Evolutionary conservation across 1,140 invertebrate genomes (phyloP).

Genomic region (Hetaerina americana): DNA sequence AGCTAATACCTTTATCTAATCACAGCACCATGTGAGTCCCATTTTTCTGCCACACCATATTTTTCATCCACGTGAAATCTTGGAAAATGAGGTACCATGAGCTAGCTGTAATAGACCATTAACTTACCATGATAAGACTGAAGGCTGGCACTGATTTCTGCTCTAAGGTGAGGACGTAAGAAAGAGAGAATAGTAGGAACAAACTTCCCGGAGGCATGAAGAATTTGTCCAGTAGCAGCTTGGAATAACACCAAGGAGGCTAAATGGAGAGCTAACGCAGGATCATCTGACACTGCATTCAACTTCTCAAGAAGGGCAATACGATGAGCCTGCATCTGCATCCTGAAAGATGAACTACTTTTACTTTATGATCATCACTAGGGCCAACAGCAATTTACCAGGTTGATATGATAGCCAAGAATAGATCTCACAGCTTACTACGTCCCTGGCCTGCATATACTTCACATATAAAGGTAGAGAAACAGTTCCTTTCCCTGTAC

Average conservation of each 20-base stretch:
- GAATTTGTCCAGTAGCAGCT: conserved; percentile 57
- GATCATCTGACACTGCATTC: conserved; percentile 47
- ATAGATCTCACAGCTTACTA: too few relatives aligned
- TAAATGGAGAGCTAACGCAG: conserved; percentile 73
- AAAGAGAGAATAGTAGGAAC: conserved; percentile 65
- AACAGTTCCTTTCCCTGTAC: too few relatives aligned
- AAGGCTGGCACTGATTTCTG: conserved; percentile 45
- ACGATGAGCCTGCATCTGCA: conserved; percentile 59
- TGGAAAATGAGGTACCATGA: too few relatives aligned
- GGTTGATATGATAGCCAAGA: too few relatives aligned
- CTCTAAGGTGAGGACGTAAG: conserved; percentile 51
- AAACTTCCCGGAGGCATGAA: conserved; percentile 85
- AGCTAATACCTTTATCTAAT: too few relatives aligned
- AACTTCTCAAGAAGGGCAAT: conserved; percentile 70
- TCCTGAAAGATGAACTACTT: conserved; percentile 32
- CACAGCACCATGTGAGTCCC: too few relatives aligned
- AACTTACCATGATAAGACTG: conserved; percentile 60
- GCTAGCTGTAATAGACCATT: conserved; percentile 28
- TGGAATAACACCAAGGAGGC: conserved; percentile 70
- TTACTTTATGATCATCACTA: too few relatives aligned
- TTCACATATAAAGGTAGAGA: too few relatives aligned
- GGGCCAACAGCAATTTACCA: too few relatives aligned
- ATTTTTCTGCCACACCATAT: too few relatives aligned
- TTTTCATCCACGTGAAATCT: too few relatives aligned
- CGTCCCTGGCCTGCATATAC: too few relatives aligned